phyloP scores from a whole-genome alignment of 2,888 invertebrate species.

The Rosalia funebris region DNA sequence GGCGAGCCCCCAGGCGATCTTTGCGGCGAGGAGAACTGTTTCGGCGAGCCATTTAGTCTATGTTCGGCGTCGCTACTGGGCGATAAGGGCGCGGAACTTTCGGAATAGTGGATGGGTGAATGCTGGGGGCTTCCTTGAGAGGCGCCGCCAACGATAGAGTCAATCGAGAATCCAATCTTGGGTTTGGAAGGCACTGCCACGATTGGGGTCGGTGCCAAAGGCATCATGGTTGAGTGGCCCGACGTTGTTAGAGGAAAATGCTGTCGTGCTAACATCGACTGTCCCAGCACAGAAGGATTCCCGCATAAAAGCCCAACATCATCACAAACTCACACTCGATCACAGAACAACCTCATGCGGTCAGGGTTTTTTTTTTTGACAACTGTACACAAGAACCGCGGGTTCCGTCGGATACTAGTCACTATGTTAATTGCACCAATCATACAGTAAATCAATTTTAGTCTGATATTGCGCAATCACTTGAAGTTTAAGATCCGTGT shows the following conservation, averaged over 20 bases:
- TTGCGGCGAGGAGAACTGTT: conserved; percentile 53
- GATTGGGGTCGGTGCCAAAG: conserved; percentile 89
- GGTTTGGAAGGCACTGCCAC: conserved; percentile 92
- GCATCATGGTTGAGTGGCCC: conserved; percentile 79
- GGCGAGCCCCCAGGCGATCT: conserved; percentile 66
- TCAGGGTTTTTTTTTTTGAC: background rate
- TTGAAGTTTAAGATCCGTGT: background rate
- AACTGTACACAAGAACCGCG: conserved; percentile 9
- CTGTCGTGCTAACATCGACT: conserved; percentile 35
- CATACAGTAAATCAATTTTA: conserved; percentile 22
- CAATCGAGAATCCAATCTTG: conserved; percentile 94
- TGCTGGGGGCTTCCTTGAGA: conserved; percentile 55
- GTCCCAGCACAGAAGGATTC: conserved; percentile 17
- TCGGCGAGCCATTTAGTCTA: conserved; percentile 55
- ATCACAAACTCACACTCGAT: conserved; percentile 19
- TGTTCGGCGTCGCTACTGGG: conserved; percentile 64
- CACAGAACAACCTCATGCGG: conserved; percentile 21
- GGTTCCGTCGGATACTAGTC: conserved; percentile 21
- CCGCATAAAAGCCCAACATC: conserved; percentile 12
- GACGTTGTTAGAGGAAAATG: conserved; percentile 26
- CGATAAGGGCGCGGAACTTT: conserved; percentile 65
- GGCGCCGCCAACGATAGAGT: conserved; percentile 87
- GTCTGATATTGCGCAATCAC: conserved; percentile 11
- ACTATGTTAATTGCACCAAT: conserved; percentile 23
- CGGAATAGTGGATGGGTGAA: conserved; percentile 67